phyloP scores from a whole-genome alignment of 2,113 vertebrate genomes.

The Lipophrys pholis region DNA sequence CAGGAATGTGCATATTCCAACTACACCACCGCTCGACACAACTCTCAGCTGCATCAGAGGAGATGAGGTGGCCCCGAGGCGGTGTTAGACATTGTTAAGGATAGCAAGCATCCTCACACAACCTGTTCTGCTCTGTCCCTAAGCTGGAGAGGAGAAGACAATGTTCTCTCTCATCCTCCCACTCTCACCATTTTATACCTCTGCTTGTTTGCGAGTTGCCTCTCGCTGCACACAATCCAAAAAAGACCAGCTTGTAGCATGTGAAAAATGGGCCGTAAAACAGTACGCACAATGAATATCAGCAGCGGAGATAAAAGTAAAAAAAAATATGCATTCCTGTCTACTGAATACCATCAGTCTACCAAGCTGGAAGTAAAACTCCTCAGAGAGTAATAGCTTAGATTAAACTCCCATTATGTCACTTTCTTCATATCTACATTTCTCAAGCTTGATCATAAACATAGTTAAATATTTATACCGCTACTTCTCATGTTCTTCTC shows the following conservation, averaged over 20 bases:
- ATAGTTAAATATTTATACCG: not conserved
- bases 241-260: conserved; percentile 56
- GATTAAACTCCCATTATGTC: conserved; percentile 30
- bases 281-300: conserved; percentile 64
- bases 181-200: conserved; percentile 74
- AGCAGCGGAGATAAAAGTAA: conserved; percentile 56
- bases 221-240: conserved; percentile 52
- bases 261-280: conserved; percentile 55
- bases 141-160: conserved; percentile 74
- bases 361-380: conserved; percentile 52
- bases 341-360: conserved; percentile 56
- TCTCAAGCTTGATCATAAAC: not conserved
- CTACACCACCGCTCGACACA: conserved; percentile 34
- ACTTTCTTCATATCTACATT: not conserved
- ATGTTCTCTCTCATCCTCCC: conserved; percentile 80
- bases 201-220: conserved; percentile 69
- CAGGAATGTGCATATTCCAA: conserved; percentile 50
- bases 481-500: no score
- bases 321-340: conserved; percentile 63
- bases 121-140: conserved; percentile 75
- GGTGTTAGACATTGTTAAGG: conserved; percentile 67
- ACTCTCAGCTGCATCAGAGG: conserved; percentile 54
- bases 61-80: conserved; percentile 66
- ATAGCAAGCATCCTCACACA: conserved; percentile 75
- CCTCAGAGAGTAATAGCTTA: conserved; percentile 46